Base-by-base conservation (phyloP, 2,113 vertebrate genomes). In the Scalopus aquaticus region DNA sequence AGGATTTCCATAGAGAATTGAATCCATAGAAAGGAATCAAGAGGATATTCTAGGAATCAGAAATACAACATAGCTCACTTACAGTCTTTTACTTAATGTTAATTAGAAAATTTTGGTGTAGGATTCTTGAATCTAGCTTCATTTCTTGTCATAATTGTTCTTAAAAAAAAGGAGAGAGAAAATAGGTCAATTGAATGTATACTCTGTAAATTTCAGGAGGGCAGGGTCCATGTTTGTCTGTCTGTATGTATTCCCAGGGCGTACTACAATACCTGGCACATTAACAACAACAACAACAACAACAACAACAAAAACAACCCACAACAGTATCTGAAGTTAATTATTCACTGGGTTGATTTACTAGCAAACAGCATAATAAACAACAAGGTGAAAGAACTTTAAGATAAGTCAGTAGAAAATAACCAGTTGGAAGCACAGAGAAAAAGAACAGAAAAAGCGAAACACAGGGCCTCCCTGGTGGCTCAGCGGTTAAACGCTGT, bases 41-140 rank as follows among this genome's bases (percentile, higher is more conserved):
- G 20, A 90, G 64, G 28, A 42, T 70, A 42, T 44, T 35, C 49
- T 67, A n/a, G 56, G 70, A 91, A 51, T 91, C 6, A 81, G 67
- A 79, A 87, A 12, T 11, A 24, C 28, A 77, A 22, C 22, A 46
- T 65, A 5, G 13, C 20, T 82, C 28, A 8, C 56, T 91, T 87
- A 51, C 76, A 44, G 30, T 82, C 5, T 93, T 90, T 88, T 62
- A 91, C 39, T 92, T 95, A 51, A 69, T 72, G 67, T 79, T 88
- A 76, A 76, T 70, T 69, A 80, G 82, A 87, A 78, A 82, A 54
- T 13, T 32, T 78, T 89, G 88, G 28, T 72, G 17, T 3, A 37
- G 74, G 37, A 22, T 19, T 95, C 51, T 46, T 73, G 56, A 30
- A 51, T 30, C 56, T 95, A n/a, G n/a, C 2, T 94, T 12, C 7